Evolutionary conservation across 2,113 vertebrate species (phyloP).

Genomic region (Cyphomyrus discorhynchus): DNA sequence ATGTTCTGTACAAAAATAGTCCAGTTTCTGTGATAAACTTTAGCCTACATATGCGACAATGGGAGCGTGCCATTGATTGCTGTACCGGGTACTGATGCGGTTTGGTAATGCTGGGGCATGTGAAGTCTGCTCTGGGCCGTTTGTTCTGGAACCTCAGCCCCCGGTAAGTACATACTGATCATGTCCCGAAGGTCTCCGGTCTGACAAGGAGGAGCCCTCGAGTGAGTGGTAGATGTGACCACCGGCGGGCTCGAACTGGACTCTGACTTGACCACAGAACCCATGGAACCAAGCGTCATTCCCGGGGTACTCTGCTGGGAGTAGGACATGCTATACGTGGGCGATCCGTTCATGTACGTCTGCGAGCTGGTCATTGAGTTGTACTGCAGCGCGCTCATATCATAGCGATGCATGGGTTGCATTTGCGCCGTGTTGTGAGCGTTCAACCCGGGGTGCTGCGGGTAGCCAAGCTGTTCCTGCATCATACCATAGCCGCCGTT

Average conservation of each 20-base stretch:
- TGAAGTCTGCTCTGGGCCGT: slow-evolving; percentile 92
- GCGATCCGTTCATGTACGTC: slow-evolving; percentile 98
- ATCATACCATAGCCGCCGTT: slow-evolving; percentile 99
- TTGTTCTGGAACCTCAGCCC: slow-evolving; percentile 87
- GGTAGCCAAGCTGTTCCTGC: slow-evolving; percentile 97
- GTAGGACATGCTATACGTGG: slow-evolving; percentile 97
- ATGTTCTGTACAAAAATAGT: slow-evolving; percentile 94
- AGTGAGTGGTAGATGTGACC: slow-evolving; percentile 90
- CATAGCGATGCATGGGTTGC: slow-evolving; percentile 99
- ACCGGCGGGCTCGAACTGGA: slow-evolving; percentile 93
- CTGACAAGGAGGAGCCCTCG: slow-evolving; percentile 82
- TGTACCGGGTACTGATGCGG: slow-evolving; percentile 86
- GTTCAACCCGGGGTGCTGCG: slow-evolving; percentile 91
- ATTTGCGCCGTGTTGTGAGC: slow-evolving; percentile 90
- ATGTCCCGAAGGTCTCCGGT: slow-evolving; percentile 97
- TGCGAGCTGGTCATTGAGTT: slow-evolving; percentile 94
- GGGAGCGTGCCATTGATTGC: slow-evolving; percentile 96
- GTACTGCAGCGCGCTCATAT: slow-evolving; percentile 97
- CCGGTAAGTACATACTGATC: slow-evolving; percentile 99
- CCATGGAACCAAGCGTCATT: slow-evolving; percentile 92
- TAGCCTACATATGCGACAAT: slow-evolving; percentile 89
- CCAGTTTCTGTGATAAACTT: slow-evolving; percentile 77
- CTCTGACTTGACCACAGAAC: slow-evolving; percentile 95
- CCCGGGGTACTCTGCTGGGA: slow-evolving; percentile 81
- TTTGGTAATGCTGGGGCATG: slow-evolving; percentile 97